Evolutionary conservation across 1,140 invertebrate species (phyloP), one percentile per base, ranked within the genome.

Genomic region (Archegozetes longisetosus): DNA sequence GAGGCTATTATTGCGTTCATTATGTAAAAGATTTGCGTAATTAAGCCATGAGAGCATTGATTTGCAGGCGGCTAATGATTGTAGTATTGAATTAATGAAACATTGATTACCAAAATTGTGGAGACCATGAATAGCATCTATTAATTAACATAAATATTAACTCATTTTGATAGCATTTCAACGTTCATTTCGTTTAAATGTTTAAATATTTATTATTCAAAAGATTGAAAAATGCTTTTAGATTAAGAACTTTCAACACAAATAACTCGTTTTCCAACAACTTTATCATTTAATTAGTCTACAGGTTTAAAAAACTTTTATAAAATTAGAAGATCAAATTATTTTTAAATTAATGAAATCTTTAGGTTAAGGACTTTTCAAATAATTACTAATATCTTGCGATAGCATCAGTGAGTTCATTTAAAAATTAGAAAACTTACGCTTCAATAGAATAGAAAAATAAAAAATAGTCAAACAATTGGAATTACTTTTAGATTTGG

Each of bases 21-120:
- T 27, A 26, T 40, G 32, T 40, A 63, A 59, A 24, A 29, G 49
- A 23, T 63, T 55, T 67, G 26, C 66, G 62, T 77, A 77, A 64
- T 79, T 76, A n/a, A 93, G 71, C 88, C 88, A 93, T 9, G 78
- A 76, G 28, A 84, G 78, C 68, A 92, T 86, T 52, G 78, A 79
- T 60, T 85, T 64, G 64, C 74, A 89, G 14, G 86, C 81, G 27
- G 86, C 84, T 26, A 90, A 69, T 9, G 85, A 83, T 74, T 91
- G 88, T 14, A 91, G 71, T 24, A 91, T 71, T 0, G 86, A 85
- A 74, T 90, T 90, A 9, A 91, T 72, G 70, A 89, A 90, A 69
- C 88, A 91, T 13, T 87, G 88, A 61, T 84, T 81, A 40, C 86
- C 87, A 60, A 88, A 78, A 76, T 91, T 91, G 61, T 82, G 80